These are phyloP conservation scores for Pangasius sanitwongsei DNA, from an alignment of 2,797 vertebrate species.

Conservation along the genomic window DNA sequence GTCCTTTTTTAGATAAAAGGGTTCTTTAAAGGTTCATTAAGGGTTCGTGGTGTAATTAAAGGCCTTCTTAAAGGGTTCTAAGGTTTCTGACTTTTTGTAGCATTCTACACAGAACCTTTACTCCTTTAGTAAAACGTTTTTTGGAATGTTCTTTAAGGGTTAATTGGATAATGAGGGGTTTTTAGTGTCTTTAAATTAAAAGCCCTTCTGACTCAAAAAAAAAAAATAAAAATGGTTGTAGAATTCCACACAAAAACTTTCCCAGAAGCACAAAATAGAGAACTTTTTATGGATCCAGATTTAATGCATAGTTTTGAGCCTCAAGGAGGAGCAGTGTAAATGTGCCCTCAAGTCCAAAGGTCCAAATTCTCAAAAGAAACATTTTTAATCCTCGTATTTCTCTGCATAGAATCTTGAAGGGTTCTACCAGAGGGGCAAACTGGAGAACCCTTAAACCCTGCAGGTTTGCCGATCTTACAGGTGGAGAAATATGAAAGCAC, in stretches of 20 bases:
- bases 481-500: constrained; percentile 52
- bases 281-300: not conserved
- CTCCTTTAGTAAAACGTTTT: not conserved
- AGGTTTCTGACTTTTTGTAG: not conserved
- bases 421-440: not conserved
- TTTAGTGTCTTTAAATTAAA: not conserved
- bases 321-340: not conserved
- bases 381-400: not conserved
- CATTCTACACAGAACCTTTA: not conserved
- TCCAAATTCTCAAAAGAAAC: not conserved
- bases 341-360: not conserved
- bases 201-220: not conserved
- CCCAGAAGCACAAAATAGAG: not conserved
- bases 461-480: constrained; percentile 34
- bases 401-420: not conserved
- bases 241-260: not conserved
- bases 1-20: not conserved
- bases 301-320: not conserved
- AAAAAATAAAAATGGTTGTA: not conserved
- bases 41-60: not conserved
- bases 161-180: not conserved
- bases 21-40: not conserved
- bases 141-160: not conserved
- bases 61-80: not conserved
- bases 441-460: constrained; percentile 24